Base-by-base conservation (phyloP, 2,888 invertebrate species). In the Pristionchus exspectatus region DNA sequence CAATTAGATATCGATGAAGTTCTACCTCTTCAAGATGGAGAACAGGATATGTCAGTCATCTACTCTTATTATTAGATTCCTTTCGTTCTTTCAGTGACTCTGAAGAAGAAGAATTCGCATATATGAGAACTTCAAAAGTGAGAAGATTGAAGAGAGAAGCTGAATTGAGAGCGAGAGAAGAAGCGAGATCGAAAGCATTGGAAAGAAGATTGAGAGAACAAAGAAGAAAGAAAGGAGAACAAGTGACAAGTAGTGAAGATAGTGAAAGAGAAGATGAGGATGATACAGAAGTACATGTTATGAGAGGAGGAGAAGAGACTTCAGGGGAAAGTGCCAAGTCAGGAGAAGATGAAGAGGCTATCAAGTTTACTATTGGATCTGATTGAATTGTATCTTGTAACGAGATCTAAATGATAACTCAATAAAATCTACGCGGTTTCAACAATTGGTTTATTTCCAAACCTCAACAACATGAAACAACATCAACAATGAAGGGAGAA, bases 181-280 rank as follows among this genome's bases (percentile, higher is more conserved):
- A 86, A 33, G 44, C 24, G 44, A 86, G 86, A 77, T 33, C 24
- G 30, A 87, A 30, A 54, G 72, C 30, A 50, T 21, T 50, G 54
- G 54, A 56, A 30, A 87, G 69, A 24, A 87, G 72, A 69, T 63
- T 38, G 14, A 69, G 59, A 44, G 30, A 72, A 38, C 21, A 56
- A 24, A 72, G 87, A 72, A 59, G 72, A 54, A 72, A 87, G 87
- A 72, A 27, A 27, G 72, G 56, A 56, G 54, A 87, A 44, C 9
- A n/a, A 33, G 86, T 38, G 38, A 86, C 38, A 44, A 66, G 59
- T 38, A 86, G 66, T 38, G 66, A 86, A 38, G 66, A 50, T 24
- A 86, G 86, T 50, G 66, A 86, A 38, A 86, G 86, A 86, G 86
- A 86, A 50, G 66, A 77, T 77, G 77, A 77, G 21, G 86, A 86